Base-by-base conservation (phyloP, 2,888 invertebrate species). In the Noctuana brunneofusca region DNA sequence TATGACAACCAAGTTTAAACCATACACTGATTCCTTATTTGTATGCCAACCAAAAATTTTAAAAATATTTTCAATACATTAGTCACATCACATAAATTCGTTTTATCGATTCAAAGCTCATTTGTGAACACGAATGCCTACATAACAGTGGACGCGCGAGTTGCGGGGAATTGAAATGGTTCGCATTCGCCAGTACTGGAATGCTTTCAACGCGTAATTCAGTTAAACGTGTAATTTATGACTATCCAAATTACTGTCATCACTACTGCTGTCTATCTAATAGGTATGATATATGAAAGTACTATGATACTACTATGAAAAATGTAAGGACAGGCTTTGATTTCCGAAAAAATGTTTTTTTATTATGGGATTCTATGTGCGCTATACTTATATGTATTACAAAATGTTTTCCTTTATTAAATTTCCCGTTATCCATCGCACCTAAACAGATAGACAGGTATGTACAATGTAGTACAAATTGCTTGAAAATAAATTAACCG, bases 181-280 rank as follows among this genome's bases (percentile, higher is more conserved):
- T 74, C 76, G 76, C 78, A 81, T 84, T 81, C 81, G 79, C 79
- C 78, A 76, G 76, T 75, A 74, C 75, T 73, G 87, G 86, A 88
- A 90, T 87, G 89, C 88, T 89, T 87, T 87, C 86, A 84, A 78
- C 83, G 79, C 81, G 89, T 92, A 92, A 91, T 92, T 89, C 89
- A 90, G 89, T 91, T 90, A 87, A 89, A 89, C 88, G 86, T 79
- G 85, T 89, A 87, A 92, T 92, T 89, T 92, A 91, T 86, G 88
- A 84, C 84, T 85, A 75, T 75, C 79, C 79, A 84, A 90, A 91
- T 90, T 91, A 89, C 88, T 86, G 78, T 79, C 84, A 84, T 82
- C 83, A 84, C 81, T 80, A 74, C 82, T 79, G 78, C 80, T 75
- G 76, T 70, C 78, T 76, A 56, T 79, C 75, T 77, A 76, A 82